Evolutionary conservation across 2,888 invertebrate genomes (phyloP).

Genomic region (Entomobrya multifasciata): DNA sequence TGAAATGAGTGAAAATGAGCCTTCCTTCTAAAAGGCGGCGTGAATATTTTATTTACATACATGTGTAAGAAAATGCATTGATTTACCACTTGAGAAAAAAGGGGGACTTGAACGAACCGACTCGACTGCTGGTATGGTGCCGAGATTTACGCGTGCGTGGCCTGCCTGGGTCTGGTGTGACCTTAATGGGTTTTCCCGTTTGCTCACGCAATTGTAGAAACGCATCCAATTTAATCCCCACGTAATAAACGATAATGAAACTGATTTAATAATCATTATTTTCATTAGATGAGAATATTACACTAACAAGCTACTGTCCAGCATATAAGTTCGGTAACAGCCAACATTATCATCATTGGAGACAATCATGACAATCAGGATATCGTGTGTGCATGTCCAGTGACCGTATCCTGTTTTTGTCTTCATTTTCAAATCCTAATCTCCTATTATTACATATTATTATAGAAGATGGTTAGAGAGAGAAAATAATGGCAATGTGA

Average conservation of each 20-base stretch:
- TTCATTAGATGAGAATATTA: slow-evolving; percentile 4
- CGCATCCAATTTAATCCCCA: too few relatives aligned
- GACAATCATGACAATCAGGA: background rate
- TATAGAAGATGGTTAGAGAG: too few relatives aligned
- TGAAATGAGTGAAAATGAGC: slow-evolving; percentile 8
- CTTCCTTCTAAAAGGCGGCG: background rate
- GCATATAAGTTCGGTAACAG: background rate
- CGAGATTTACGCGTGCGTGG: slow-evolving; percentile 13
- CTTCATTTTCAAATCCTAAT: too few relatives aligned
- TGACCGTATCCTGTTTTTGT: background rate
- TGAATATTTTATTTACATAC: too few relatives aligned
- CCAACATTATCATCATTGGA: too few relatives aligned
- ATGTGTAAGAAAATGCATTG: background rate
- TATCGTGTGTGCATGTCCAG: slow-evolving; percentile 26
- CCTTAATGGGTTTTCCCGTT: background rate
- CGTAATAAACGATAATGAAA: too few relatives aligned
- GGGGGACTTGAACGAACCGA: too few relatives aligned
- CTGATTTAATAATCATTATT: slow-evolving; percentile 36
- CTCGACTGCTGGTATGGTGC: too few relatives aligned
- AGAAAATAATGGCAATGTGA: slow-evolving; percentile 31
- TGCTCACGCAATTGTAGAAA: background rate
- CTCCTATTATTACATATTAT: too few relatives aligned
- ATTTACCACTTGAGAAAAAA: slow-evolving; percentile 22
- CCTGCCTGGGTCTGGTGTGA: background rate
- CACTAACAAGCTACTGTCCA: background rate